Evolutionary conservation across 2,888 invertebrate genomes (phyloP), one percentile per base, ranked within the genome.

Genomic region (Mylabris sibirica): DNA sequence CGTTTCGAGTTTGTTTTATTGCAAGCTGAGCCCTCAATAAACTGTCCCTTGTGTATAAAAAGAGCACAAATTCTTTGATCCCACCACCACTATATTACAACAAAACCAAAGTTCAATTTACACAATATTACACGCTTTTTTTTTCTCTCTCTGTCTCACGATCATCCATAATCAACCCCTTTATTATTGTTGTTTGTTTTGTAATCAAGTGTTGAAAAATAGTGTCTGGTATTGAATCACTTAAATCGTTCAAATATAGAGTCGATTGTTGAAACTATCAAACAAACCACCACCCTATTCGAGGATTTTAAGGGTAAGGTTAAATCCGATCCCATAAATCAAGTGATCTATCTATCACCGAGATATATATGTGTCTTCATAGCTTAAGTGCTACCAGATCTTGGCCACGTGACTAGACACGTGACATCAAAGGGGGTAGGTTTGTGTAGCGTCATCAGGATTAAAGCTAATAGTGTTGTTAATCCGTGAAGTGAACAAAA

Each of bases 381-480:
- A 70, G 74, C 74, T 76, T 76, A 76, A 76, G 75, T 75, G 75
- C 74, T 73, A 74, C 71, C 75, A 70, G 68, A 72, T 73, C 72
- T 69, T 70, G 68, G 76, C 53, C 82, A 79, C 82, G 82, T 79
- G 82, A 72, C 77, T 44, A 30, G 74, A 63, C 78, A 78, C 77
- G 77, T 75, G 79, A 62, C 74, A 44, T 17, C n/a, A n/a, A 38
- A 44, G 44, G 12, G 44, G 44, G 44, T 44, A 44, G 59, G 67
- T 70, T 72, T 74, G 70, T 74, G 73, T 71, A 67, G 69, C 76
- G 72, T 75, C 70, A 75, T 74, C 67, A 69, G 80, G 83, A 83
- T 84, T 83, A 83, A 79, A 17, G 80, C 82, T 84, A 84, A 84
- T 84, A 84, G 83, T 83, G 81, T 82, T 83, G 84, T 84, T 84